These are phyloP conservation scores for Battus philenor DNA, from an alignment of 1,140 invertebrate genomes.

Conservation along the genomic window DNA sequence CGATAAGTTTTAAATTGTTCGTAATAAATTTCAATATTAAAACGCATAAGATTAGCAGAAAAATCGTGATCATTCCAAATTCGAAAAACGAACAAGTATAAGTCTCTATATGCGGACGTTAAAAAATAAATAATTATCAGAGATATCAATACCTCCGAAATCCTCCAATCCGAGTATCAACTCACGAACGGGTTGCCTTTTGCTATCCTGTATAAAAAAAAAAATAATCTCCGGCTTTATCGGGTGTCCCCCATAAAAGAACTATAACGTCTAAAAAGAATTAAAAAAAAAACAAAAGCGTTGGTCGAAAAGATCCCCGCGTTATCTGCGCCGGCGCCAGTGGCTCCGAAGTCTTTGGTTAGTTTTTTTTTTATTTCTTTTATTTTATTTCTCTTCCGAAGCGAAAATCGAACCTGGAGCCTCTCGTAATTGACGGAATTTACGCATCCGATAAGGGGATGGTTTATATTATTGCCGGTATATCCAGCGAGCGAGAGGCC, in stretches of 20 bases:
- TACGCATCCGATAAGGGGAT: constrained; percentile 49
- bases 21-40: too few species aligned
- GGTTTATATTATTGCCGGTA: constrained; percentile 37
- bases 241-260: constrained; percentile 54
- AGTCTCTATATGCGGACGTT: too few species aligned
- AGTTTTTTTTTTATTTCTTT: constrained; percentile 27
- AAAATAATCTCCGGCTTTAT: constrained; percentile 34
- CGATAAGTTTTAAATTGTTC: too few species aligned
- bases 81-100: too few species aligned
- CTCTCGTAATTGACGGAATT: constrained; percentile 59
- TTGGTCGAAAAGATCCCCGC: constrained; percentile 37
- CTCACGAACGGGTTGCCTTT: constrained; percentile 27
- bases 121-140: constrained; percentile 13
- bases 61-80: too few species aligned
- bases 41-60: too few species aligned
- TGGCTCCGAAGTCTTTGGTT: constrained; percentile 41
- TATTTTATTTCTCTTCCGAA: constrained; percentile 36
- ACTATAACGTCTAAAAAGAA: constrained; percentile 43
- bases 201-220: constrained; percentile 26
- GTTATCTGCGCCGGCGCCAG: constrained; percentile 55
- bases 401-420: constrained; percentile 34
- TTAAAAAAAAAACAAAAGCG: constrained; percentile 50
- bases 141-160: constrained; percentile 6
- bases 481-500: too few species aligned
- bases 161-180: constrained; percentile 23